Conservation (phyloP, 1,140 invertebrate species). For the Drosophila ohnishii region DNA sequence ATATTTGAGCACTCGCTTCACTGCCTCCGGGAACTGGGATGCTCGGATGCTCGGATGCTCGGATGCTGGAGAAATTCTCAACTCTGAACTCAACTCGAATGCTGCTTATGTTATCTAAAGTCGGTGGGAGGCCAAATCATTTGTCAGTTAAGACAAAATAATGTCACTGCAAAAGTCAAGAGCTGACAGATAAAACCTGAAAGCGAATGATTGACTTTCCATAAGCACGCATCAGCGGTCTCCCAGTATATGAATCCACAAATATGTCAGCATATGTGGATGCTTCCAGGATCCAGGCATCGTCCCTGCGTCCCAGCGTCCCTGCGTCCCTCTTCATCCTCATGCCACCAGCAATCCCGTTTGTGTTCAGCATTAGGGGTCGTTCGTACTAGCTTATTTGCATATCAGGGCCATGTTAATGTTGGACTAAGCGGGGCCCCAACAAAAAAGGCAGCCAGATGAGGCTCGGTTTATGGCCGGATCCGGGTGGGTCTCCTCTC, state of each 20-base stretch:
- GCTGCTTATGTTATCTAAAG: slow-evolving; percentile 36
- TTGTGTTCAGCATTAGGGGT: slow-evolving; percentile 30
- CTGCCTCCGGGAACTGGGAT: slow-evolving; percentile 32
- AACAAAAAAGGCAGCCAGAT: slow-evolving; percentile 32
- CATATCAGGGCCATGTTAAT: slow-evolving; percentile 62
- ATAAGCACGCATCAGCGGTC: slow-evolving; percentile 64
- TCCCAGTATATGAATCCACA: slow-evolving; percentile 26
- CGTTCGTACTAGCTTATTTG: slow-evolving; percentile 54
- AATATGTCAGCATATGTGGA: slow-evolving; percentile 26
- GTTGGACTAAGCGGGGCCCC: slow-evolving; percentile 34
- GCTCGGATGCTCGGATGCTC: neutral
- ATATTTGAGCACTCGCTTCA: slow-evolving; percentile 66
- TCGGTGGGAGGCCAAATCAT: slow-evolving; percentile 53
- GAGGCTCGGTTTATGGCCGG: slow-evolving; percentile 23
- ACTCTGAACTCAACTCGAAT: slow-evolving; percentile 22
- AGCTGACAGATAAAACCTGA: slow-evolving; percentile 67
- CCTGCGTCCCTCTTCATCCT: neutral
- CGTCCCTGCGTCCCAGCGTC: neutral
- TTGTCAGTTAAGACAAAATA: slow-evolving; percentile 76
- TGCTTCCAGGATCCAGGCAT: neutral
- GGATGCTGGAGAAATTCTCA: neutral
- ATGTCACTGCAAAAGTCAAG: slow-evolving; percentile 53
- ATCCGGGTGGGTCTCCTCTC: slow-evolving; percentile 1
- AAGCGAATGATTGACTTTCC: slow-evolving; percentile 75
- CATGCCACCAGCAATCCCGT: neutral